Percentiles rank a stretch among this genome's conserved stretches.
phyloP scores from a whole-genome alignment of 2,113 vertebrate genomes.

The Spheniscus mendiculus region DNA sequence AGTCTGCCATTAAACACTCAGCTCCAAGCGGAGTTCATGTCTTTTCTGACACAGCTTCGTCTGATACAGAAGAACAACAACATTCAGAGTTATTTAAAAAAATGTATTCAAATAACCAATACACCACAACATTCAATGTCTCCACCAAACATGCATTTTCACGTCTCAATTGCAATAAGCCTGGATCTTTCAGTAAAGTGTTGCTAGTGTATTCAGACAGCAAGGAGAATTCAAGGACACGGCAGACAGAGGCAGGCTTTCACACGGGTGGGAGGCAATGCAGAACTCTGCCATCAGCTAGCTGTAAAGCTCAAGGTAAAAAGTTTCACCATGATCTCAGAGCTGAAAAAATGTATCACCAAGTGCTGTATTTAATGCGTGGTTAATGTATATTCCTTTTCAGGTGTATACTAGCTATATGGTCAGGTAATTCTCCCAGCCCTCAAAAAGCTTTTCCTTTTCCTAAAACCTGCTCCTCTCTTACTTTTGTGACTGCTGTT shows the following conservation, averaged over 20 bases:
- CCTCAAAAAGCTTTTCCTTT: neutral
- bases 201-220: neutral
- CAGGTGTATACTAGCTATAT: neutral
- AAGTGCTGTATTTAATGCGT: neutral
- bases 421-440: neutral
- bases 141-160: neutral
- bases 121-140: neutral
- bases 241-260: neutral
- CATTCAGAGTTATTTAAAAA: neutral
- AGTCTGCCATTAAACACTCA: neutral
- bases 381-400: neutral
- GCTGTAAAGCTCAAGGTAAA: neutral
- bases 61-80: neutral
- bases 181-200: neutral
- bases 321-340: neutral
- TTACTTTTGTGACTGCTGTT: neutral
- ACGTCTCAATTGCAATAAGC: fast-evolving
- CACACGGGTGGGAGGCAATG: neutral
- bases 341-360: neutral
- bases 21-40: neutral
- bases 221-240: neutral
- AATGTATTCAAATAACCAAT: neutral
- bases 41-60: neutral
- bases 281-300: neutral
- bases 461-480: neutral